Evolutionary conservation across 2,113 vertebrate species (phyloP).

Genomic region (Neotoma lepida): DNA sequence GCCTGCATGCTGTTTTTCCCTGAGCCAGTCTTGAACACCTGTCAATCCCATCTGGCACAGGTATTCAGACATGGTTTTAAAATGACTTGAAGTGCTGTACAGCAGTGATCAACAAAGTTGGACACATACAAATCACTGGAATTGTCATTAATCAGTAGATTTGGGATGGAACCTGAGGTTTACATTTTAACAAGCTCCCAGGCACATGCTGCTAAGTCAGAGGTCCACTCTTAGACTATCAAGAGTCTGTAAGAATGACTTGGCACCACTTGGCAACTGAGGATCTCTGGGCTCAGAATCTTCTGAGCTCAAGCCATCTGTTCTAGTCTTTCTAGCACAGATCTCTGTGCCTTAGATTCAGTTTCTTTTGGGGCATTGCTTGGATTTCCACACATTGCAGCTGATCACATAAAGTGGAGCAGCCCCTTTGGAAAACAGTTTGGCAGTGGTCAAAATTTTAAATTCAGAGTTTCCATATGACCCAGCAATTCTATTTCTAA

Average conservation of each 20-base stretch:
- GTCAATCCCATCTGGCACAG: not conserved
- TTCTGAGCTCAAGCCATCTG: not conserved
- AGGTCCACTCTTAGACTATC: not conserved
- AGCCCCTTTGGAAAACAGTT: not conserved
- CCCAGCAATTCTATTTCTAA: constrained; percentile 1
- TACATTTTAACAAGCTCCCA: not conserved
- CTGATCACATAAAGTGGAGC: not conserved
- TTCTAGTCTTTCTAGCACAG: not conserved
- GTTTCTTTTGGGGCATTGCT: not conserved
- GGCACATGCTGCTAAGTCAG: not conserved
- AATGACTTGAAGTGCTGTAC: not conserved
- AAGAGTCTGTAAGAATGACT: not conserved
- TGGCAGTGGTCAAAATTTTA: not conserved
- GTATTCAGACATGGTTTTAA: not conserved
- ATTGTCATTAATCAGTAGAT: not conserved
- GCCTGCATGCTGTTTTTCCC: not conserved
- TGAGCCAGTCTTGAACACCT: not conserved
- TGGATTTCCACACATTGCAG: not conserved
- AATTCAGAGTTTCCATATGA: not conserved
- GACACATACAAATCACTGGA: not conserved
- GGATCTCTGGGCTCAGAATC: not conserved
- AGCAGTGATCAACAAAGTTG: not conserved
- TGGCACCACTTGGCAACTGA: not conserved
- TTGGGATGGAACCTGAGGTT: not conserved
- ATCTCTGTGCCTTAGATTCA: not conserved